These are phyloP conservation scores for Matsumyia berberina DNA, from an alignment of 2,888 invertebrate species.

Conservation along the genomic window DNA sequence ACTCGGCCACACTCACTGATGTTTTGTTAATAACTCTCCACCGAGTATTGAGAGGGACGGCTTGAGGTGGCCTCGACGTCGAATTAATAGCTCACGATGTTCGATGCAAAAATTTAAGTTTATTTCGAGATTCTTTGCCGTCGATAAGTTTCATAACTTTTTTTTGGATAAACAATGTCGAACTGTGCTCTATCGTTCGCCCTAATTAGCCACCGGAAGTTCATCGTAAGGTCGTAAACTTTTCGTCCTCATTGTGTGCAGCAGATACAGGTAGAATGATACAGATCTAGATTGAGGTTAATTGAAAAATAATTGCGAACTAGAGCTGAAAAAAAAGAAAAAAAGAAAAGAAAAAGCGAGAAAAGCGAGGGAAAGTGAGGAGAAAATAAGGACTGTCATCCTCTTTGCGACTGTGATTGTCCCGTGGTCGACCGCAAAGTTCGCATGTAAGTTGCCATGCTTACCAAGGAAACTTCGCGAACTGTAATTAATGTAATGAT, in stretches of 20 bases:
- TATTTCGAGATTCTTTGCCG: constrained; percentile 62
- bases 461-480: constrained; percentile 37
- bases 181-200: constrained; percentile 40
- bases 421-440: constrained; percentile 35
- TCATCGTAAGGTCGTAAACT: constrained; percentile 38
- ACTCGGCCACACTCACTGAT: constrained; percentile 55
- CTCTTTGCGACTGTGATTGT: constrained; percentile 39
- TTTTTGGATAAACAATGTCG: constrained; percentile 55
- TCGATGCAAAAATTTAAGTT: constrained; percentile 63
- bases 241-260: constrained; percentile 23
- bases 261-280: constrained; percentile 60
- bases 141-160: constrained; percentile 65
- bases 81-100: constrained; percentile 69
- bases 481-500: constrained; percentile 71
- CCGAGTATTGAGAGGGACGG: constrained; percentile 38
- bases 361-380: neutral
- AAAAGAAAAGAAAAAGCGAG: neutral
- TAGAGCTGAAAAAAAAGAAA: constrained; percentile 61
- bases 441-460: constrained; percentile 33
- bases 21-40: constrained; percentile 74
- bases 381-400: constrained; percentile 35
- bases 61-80: constrained; percentile 23
- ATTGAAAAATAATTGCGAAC: constrained; percentile 75
- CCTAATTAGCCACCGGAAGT: constrained; percentile 66
- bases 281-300: constrained; percentile 73